Percentiles rank a stretch among this genome's conserved stretches.
Conservation (phyloP, 2,888 invertebrate species). For the Agrypnus murinus region DNA sequence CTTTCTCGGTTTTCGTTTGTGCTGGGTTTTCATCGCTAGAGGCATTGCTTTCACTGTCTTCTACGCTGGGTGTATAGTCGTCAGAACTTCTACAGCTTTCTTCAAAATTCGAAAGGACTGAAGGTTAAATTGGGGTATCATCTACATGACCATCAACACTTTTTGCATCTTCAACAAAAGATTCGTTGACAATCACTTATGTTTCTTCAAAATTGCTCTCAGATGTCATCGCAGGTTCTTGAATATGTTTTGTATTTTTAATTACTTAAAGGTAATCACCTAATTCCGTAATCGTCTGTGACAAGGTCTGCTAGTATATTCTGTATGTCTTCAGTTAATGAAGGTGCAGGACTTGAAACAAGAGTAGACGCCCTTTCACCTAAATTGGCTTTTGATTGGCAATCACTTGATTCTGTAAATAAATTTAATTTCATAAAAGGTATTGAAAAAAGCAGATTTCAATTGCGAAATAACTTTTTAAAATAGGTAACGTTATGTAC, state of each 20-base stretch:
- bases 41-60: no score
- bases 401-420: slow-evolving; percentile 17
- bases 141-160: slow-evolving; percentile 15
- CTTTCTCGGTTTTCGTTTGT: slow-evolving; percentile 4
- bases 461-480: no score
- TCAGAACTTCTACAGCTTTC: slow-evolving; percentile 9
- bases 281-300: no score
- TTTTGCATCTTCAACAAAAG: slow-evolving; percentile 17
- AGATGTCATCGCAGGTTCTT: slow-evolving; percentile 12
- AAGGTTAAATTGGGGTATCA: no score
- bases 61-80: no score
- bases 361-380: slow-evolving; percentile 1
- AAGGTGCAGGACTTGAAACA: slow-evolving; percentile 7
- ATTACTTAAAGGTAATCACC: no score
- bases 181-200: slow-evolving; percentile 10
- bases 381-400: slow-evolving; percentile 3
- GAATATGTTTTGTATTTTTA: no score
- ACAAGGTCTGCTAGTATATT: slow-evolving; percentile 7
- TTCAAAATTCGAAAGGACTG: slow-evolving; percentile 3
- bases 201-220: slow-evolving; percentile 9
- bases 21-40: slow-evolving; percentile 8
- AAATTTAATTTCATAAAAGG: slow-evolving; percentile 5
- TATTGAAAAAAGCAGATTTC: slow-evolving; percentile 8
- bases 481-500: no score
- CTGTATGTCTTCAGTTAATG: slow-evolving; percentile 5